Evolutionary conservation across 2,113 vertebrate genomes (phyloP).

Genomic region (Tachysurus fulvidraco): DNA sequence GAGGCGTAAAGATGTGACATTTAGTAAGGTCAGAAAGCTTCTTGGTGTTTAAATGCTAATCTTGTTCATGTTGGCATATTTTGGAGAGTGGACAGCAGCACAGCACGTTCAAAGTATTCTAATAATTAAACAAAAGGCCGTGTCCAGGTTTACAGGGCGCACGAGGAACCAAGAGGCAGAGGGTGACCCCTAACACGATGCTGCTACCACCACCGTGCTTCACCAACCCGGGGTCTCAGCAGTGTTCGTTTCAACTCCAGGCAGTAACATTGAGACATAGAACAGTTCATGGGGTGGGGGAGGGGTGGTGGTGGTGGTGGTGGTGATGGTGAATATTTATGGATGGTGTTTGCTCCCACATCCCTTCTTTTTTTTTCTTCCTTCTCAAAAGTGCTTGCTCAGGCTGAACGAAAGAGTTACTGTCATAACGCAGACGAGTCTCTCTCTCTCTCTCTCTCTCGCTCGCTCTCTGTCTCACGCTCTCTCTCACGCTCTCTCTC

Average conservation of each 20-base stretch:
- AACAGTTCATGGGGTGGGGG: neutral
- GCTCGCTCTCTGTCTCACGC: neutral
- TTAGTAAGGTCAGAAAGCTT: neutral
- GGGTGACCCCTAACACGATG: neutral
- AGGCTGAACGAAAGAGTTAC: neutral
- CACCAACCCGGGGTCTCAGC: neutral
- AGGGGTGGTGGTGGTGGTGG: neutral
- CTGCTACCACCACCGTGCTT: neutral
- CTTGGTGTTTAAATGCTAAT: no score
- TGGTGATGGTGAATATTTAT: neutral
- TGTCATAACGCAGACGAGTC: neutral
- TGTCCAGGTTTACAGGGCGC: neutral
- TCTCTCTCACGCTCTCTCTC: neutral
- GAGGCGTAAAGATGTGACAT: neutral
- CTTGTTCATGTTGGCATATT: no score
- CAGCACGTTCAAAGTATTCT: neutral
- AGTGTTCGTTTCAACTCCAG: neutral
- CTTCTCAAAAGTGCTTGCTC: constrained; percentile 11
- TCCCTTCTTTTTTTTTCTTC: neutral
- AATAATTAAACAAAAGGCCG: neutral
- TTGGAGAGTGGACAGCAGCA: no score
- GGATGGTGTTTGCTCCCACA: neutral
- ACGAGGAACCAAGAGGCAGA: neutral
- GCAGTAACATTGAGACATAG: neutral
- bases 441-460: neutral